Conservation (phyloP, 2,797 vertebrate species). For the Cryptoprocta ferox region DNA sequence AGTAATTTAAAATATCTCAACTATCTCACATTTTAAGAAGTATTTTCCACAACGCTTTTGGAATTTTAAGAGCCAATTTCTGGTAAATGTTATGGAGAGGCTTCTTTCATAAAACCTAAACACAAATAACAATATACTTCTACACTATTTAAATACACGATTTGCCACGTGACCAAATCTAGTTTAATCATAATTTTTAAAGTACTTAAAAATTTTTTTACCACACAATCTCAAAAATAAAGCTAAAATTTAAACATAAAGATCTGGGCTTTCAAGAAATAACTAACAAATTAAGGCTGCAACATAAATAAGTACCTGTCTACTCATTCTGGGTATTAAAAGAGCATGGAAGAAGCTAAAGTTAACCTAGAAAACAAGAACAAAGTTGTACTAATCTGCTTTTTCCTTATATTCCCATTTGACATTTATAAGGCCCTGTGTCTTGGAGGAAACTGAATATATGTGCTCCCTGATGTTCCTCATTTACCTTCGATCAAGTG, state of each 20-base stretch:
- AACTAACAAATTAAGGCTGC: background rate
- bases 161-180: constrained; percentile 40
- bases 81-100: background rate
- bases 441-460: background rate
- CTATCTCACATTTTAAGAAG: constrained; percentile 32
- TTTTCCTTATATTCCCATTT: constrained; percentile 9
- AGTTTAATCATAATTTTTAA: constrained; percentile 21
- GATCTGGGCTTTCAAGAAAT: constrained; percentile 43
- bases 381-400: background rate
- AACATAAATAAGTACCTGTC: constrained; percentile 5
- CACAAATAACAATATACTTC: constrained; percentile 25
- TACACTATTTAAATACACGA: background rate
- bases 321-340: constrained; percentile 6
- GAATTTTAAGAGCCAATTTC: constrained; percentile 38
- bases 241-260: constrained; percentile 40
- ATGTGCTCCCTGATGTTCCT: background rate
- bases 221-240: constrained; percentile 17
- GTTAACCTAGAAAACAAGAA: constrained; percentile 40
- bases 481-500: constrained; percentile 22
- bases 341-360: constrained; percentile 5
- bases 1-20: constrained; percentile 46
- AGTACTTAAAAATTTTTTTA: background rate
- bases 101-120: background rate
- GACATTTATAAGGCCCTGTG: background rate
- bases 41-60: background rate